Evolutionary conservation across 2,797 vertebrate genomes (phyloP).

Genomic region (Acomys russatus): DNA sequence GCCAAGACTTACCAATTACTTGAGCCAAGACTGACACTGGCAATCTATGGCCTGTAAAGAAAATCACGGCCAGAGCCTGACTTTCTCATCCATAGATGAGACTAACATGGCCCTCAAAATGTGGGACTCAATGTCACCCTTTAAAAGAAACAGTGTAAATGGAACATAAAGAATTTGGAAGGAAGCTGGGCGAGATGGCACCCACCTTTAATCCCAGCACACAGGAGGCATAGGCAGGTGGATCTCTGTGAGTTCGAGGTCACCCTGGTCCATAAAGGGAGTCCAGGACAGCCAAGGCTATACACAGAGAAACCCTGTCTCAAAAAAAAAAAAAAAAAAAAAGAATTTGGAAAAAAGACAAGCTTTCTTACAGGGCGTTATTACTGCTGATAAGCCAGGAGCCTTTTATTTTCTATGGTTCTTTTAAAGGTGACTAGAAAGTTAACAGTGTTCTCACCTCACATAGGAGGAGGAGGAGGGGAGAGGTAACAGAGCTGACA

Average conservation of each 20-base stretch:
- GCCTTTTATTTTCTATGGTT: not conserved
- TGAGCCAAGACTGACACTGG: not conserved
- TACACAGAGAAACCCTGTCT: too few species aligned
- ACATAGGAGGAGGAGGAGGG: not conserved
- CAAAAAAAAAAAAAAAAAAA: not conserved
- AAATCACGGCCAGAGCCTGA: not conserved
- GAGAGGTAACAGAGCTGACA: not conserved
- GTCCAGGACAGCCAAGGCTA: too few species aligned
- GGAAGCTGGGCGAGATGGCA: too few species aligned
- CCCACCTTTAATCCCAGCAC: too few species aligned
- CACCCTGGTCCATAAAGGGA: too few species aligned
- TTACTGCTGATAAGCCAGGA: not conserved
- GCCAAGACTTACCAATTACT: not conserved
- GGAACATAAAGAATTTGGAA: not conserved
- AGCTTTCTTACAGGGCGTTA: not conserved
- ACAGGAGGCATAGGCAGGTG: too few species aligned
- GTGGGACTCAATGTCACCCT: not conserved
- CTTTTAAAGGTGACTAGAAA: not conserved
- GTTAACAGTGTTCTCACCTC: not conserved
- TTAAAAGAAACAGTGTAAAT: not conserved
- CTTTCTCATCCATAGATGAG: not conserved
- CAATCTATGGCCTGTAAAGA: not conserved
- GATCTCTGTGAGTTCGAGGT: too few species aligned
- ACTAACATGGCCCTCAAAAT: not conserved
- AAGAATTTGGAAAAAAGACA: constrained; percentile 29